Evolutionary conservation across 2,888 invertebrate genomes (phyloP), one percentile per base, ranked within the genome.

Genomic region (Podabrus alpinus): DNA sequence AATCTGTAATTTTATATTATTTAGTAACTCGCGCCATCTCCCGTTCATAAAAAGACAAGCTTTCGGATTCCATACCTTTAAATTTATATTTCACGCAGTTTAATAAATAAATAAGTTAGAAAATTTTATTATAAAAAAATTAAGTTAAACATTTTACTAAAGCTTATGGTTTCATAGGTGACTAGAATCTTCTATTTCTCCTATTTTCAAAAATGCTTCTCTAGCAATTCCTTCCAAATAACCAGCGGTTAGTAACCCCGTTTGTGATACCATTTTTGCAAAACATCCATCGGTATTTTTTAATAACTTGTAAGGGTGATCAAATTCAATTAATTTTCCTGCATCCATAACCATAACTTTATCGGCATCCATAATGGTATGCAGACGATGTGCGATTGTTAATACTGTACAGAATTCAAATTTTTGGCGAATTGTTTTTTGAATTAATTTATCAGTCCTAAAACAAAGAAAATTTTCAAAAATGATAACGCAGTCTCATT

Each of bases 291-390:
- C 88, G 72, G 88, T 86, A 80, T 90, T 89, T 60, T 91, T 89
- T 45, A 94, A 83, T 61, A 94, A 84, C 77, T 90, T 89, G 83
- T 91, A 91, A 0, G 97, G 96, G 82, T 93, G 92, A 9, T 93
- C 95, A 25, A 93, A 91, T 86, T 97, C 96, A 0, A 92, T 90
- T 85, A 93, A 89, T 9, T 68, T 92, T 0, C 95, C 95, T 29
- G 92, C 92, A 83, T 94, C 93, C 90, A 95, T 92, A 13, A 95
- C 94, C 79, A 95, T 84, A 71, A 95, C 93, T 86, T 92, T 91
- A 87, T 95, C 94, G 0, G 93, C 94, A 86, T 95, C 94, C 92
- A 95, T 94, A 69, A 95, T 92, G 0, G 95, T 95, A 82, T 95
- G 91, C 2, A 95, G 89, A 24, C 95, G 89, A 86, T 95, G 94